phyloP scores from a whole-genome alignment of 1,140 invertebrate genomes.

The Drosophila pallidifrons region DNA sequence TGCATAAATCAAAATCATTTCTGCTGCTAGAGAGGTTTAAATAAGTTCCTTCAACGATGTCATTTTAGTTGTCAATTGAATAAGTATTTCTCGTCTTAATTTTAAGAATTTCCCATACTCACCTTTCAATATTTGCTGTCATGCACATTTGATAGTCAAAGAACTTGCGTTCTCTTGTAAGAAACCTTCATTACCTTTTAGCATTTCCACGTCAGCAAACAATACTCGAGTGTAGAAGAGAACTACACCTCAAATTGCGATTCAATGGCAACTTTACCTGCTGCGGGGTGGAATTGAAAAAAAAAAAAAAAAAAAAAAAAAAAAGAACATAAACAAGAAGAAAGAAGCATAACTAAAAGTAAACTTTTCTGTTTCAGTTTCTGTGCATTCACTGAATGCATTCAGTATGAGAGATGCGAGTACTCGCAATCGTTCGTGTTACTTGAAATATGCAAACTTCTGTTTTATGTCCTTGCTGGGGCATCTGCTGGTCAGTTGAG shows the following conservation, averaged over 20 bases:
- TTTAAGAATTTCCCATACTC: too few relatives aligned
- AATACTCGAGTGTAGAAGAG: background rate
- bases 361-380: background rate
- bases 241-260: background rate
- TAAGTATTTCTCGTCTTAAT: too few relatives aligned
- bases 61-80: too few relatives aligned
- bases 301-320: background rate
- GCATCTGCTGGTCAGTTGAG: background rate
- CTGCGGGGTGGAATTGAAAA: background rate
- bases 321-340: background rate
- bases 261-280: background rate
- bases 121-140: background rate
- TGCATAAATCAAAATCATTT: too few relatives aligned
- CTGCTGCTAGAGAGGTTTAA: too few relatives aligned
- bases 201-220: background rate
- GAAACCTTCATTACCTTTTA: background rate
- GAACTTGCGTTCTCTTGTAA: background rate
- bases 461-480: constrained; percentile 20
- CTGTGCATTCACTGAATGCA: constrained; percentile 15
- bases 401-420: background rate
- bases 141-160: background rate
- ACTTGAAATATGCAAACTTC: constrained; percentile 25
- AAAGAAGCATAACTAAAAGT: constrained; percentile 6
- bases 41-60: too few relatives aligned
- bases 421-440: background rate